These are phyloP conservation scores for Lepidocyrtinus sp. DNA, from an alignment of 2,888 invertebrate genomes.

Conservation along the genomic window DNA sequence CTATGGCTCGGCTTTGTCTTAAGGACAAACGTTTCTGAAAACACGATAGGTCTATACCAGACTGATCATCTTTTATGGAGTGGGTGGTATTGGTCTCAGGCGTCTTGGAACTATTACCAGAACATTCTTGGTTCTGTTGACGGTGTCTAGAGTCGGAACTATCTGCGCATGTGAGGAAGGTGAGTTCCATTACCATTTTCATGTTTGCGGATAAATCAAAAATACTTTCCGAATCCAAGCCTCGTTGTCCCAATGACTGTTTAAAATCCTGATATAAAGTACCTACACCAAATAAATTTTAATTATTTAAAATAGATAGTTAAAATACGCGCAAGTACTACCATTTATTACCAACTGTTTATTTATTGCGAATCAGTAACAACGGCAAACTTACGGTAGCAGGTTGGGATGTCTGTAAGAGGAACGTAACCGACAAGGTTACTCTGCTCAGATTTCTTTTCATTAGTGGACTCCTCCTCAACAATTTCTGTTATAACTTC, in stretches of 20 bases:
- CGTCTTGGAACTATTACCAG: not conserved
- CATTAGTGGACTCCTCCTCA: too few species aligned
- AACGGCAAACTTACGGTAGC: conserved; percentile 33
- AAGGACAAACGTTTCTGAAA: conserved; percentile 33
- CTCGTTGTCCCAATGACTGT: not conserved
- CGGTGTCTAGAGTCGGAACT: not conserved
- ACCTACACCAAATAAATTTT: not conserved
- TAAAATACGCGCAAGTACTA: too few species aligned
- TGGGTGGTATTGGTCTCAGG: not conserved
- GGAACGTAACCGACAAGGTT: conserved; percentile 18
- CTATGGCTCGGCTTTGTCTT: conserved; percentile 38
- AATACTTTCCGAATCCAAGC: not conserved
- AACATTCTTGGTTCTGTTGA: not conserved
- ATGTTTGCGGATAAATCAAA: not conserved
- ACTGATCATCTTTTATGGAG: not conserved
- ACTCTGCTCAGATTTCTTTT: not conserved
- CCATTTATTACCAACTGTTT: too few species aligned
- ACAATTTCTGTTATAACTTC: not conserved
- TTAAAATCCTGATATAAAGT: not conserved
- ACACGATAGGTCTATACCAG: not conserved
- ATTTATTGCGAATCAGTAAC: too few species aligned
- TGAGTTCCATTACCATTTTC: conserved; percentile 33
- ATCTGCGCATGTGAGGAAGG: conserved; percentile 32
- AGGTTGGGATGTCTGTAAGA: conserved; percentile 42
- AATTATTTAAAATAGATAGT: too few species aligned